Conservation (phyloP, 2,797 vertebrate species). For the Arnoldichthys spilopterus region DNA sequence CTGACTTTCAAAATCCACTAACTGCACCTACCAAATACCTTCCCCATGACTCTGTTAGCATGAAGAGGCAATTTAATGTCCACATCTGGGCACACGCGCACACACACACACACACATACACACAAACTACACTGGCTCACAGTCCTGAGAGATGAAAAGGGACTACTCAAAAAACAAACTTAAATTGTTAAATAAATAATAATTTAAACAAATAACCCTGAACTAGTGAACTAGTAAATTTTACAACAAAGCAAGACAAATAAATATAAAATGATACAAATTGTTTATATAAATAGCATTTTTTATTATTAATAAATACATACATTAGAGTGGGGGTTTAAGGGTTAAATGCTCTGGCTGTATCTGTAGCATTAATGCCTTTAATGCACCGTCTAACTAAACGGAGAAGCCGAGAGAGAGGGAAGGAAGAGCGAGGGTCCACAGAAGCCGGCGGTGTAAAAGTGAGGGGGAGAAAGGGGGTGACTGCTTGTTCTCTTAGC, state of each 20-base stretch:
- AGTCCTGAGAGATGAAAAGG: neutral
- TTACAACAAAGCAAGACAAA: no score
- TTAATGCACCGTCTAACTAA: neutral
- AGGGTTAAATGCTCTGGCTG: neutral
- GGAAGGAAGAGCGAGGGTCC: neutral
- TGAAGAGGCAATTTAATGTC: neutral
- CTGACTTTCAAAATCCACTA: neutral
- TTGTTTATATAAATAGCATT: no score
- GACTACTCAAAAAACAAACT: no score
- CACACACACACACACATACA: no score
- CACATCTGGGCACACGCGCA: no score
- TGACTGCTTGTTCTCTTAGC: neutral
- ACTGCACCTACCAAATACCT: neutral
- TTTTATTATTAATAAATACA: no score
- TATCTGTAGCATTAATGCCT: neutral
- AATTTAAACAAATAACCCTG: no score
- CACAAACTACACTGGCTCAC: neutral
- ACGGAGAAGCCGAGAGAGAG: neutral
- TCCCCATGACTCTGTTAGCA: conserved; percentile 1
- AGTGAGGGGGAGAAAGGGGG: neutral
- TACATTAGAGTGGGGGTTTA: no score
- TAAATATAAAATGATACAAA: no score
- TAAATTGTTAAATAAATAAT: no score
- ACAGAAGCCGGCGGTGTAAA: neutral
- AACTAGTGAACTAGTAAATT: no score